Evolutionary conservation across 2,888 invertebrate genomes (phyloP), one percentile per base, ranked within the genome.

Genomic region (Drosophila cracens): DNA sequence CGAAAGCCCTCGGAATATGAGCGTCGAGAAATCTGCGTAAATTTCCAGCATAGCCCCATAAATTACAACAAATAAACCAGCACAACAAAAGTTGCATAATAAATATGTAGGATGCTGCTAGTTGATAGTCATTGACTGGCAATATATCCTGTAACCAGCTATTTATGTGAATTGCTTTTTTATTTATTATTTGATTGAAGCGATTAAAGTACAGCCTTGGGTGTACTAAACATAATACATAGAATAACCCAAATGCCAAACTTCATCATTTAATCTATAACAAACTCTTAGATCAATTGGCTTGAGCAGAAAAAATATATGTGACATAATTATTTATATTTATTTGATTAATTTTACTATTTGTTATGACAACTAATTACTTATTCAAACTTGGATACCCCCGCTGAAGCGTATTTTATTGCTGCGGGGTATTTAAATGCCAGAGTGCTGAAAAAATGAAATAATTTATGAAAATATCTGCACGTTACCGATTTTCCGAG

Each of bases 391-490:
- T 48, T 48, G 16, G n/a, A 38, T 31, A 49, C 29, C 25, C 11
- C 13, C 2, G 6, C 18, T 31, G 8, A 27, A 10, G 10, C 13
- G 27, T 8, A 11, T 18, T 52, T 48, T 13, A 36, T 21, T 8
- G 13, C 10, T 67, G 48, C 67, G 70, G 74, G 70, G 74, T 67
- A 78, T 65, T 11, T 27, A 53, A 59, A 62, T 73, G 65, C 18
- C 68, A 49, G 38, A 43, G 31, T 31, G 56, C 56, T 31, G 51
- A 10, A 40, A 54, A 38, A 62, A 70, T 64, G 72, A 46, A 69
- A 70, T 71, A 74, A 83, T 83, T 83, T 85, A 81, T 83, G 81
- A 78, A 76, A 81, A 77, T 80, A 62, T 79, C 70, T 72, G 71
- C 60, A 56, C 68, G 64, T 83, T 74, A 62, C 78, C 70, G 57